Conservation (phyloP, 1,140 invertebrate genomes). For the Lepidostoma basale region DNA sequence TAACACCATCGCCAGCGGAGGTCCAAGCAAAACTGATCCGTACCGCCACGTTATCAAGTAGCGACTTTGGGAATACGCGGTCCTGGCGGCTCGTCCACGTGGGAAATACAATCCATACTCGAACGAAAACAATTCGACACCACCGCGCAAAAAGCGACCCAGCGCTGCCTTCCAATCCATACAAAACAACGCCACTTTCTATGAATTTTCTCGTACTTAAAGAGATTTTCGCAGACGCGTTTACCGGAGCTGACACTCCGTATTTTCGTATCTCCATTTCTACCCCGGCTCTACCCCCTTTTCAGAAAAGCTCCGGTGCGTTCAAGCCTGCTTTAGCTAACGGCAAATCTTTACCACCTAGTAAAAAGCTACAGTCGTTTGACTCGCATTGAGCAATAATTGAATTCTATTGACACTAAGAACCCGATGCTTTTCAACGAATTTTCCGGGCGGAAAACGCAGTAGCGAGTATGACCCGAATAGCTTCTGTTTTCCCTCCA, state of each 20-base stretch:
- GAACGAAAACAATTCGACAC: not conserved
- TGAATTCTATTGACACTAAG: not conserved
- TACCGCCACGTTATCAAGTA: constrained; percentile 25
- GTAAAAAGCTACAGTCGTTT: not conserved
- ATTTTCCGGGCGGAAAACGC: not conserved
- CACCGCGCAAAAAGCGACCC: not conserved
- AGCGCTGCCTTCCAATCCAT: not conserved
- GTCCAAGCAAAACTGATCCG: constrained; percentile 26
- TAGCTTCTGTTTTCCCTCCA: constrained; percentile 3
- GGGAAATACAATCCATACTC: not conserved
- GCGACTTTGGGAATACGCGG: constrained; percentile 17
- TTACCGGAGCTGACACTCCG: not conserved
- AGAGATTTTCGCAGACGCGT: not conserved
- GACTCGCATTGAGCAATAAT: not conserved
- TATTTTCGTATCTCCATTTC: constrained; percentile 6
- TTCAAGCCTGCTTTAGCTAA: not conserved
- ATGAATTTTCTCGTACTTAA: not conserved
- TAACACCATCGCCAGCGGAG: constrained; percentile 4
- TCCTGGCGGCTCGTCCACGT: too few species aligned
- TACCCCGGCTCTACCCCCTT: constrained; percentile 16
- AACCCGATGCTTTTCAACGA: not conserved
- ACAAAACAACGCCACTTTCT: not conserved
- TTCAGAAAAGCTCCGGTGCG: not conserved
- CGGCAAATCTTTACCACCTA: not conserved
- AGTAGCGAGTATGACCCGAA: constrained; percentile 13